These are phyloP conservation scores for Hemithea aestivaria DNA, from an alignment of 2,888 invertebrate species.

Conservation along the genomic window DNA sequence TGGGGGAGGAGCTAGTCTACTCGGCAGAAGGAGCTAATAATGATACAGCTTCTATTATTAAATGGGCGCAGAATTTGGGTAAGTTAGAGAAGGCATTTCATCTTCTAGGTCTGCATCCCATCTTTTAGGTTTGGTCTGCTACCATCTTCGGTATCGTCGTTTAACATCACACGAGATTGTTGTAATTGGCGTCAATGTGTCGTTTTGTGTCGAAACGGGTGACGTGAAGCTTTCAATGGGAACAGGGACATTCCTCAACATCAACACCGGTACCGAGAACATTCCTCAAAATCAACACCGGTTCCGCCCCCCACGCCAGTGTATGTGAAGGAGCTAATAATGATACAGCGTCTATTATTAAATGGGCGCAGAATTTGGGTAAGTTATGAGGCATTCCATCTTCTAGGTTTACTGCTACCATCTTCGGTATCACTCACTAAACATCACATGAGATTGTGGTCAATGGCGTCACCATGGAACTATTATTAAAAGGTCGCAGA, in stretches of 20 bases:
- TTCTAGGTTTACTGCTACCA: too few species aligned
- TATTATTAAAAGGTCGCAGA: constrained; percentile 90
- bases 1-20: constrained; percentile 77
- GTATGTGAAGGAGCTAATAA: constrained; percentile 88
- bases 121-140: too few species aligned
- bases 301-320: constrained; percentile 86
- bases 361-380: constrained; percentile 89
- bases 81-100: too few species aligned
- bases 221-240: constrained; percentile 94
- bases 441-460: too few species aligned
- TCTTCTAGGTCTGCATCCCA: too few species aligned
- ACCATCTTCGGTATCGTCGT: too few species aligned
- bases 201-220: constrained; percentile 87
- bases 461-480: constrained; percentile 93
- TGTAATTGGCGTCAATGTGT: constrained; percentile 92
- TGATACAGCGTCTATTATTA: constrained; percentile 92
- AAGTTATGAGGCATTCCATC: too few species aligned
- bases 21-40: constrained; percentile 92
- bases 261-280: constrained; percentile 95
- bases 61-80: constrained; percentile 89
- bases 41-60: constrained; percentile 92
- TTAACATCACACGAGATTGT: too few species aligned
- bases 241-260: constrained; percentile 93
- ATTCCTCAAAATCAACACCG: constrained; percentile 92
- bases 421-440: too few species aligned